Conservation (phyloP, 2,797 vertebrate genomes). For the Anabacerthia variegaticeps region DNA sequence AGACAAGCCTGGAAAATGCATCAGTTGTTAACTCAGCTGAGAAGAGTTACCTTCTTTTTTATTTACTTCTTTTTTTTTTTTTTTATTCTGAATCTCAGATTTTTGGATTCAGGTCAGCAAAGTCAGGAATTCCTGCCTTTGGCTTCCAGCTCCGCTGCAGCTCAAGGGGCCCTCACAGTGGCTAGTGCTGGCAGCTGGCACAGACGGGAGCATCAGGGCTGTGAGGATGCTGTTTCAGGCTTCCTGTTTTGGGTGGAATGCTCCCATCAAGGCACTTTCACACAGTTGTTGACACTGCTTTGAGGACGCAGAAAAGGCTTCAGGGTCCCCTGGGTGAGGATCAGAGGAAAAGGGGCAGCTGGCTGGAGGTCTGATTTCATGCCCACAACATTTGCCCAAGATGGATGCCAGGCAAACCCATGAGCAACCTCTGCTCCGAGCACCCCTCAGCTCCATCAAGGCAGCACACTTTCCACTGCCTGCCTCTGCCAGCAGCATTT, state of each 20-base stretch:
- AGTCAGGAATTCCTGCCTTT: not conserved
- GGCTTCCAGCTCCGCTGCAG: not conserved
- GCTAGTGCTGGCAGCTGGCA: not conserved
- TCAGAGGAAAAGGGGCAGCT: not conserved
- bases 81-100: not conserved
- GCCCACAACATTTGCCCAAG: not conserved
- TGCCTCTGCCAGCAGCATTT: not conserved
- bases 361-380: not conserved
- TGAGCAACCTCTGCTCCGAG: not conserved
- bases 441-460: rapidly evolving
- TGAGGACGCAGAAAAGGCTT: not conserved
- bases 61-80: not conserved
- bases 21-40: not conserved
- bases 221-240: rapidly evolving
- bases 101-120: not conserved
- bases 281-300: not conserved
- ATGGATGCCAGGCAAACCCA: not conserved
- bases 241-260: not conserved
- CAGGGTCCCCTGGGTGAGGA: not conserved
- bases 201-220: rapidly evolving
- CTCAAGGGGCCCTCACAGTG: rapidly evolving
- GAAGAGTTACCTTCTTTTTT: not conserved
- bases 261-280: not conserved
- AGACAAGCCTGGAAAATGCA: not conserved
- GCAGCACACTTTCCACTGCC: not conserved